phyloP scores from a whole-genome alignment of 2,888 invertebrate genomes.

The Anticlea derivata region DNA sequence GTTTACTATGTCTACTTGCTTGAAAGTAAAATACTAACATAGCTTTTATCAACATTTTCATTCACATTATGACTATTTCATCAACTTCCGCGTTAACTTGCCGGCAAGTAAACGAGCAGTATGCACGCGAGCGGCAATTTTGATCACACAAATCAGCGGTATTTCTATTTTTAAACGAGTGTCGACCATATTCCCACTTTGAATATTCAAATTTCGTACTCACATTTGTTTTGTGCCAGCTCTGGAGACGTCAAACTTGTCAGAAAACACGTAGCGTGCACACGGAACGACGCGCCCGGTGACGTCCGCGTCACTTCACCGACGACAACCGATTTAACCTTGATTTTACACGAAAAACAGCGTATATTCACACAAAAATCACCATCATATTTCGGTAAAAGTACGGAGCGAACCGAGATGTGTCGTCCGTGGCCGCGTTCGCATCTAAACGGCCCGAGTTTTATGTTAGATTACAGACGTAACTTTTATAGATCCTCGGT shows the following conservation, averaged over 20 bases:
- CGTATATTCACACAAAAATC: constrained; percentile 74
- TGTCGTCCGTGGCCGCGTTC: constrained; percentile 84
- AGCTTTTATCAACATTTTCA: not conserved
- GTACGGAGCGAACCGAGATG: constrained; percentile 82
- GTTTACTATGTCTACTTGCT: not conserved
- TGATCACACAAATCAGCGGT: constrained; percentile 26
- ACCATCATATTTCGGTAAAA: constrained; percentile 80
- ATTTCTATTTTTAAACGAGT: constrained; percentile 38
- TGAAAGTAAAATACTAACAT: not conserved
- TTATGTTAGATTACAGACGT: constrained; percentile 85
- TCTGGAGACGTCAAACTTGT: constrained; percentile 63
- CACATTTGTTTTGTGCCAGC: constrained; percentile 61
- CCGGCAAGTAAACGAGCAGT: constrained; percentile 30
- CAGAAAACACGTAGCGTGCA: constrained; percentile 58
- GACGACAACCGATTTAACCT: constrained; percentile 58
- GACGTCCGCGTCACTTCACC: constrained; percentile 60
- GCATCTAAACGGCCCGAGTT: constrained; percentile 84
- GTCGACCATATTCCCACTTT: constrained; percentile 41
- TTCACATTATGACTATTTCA: constrained; percentile 3
- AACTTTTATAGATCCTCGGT: constrained; percentile 85
- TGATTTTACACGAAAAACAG: constrained; percentile 71
- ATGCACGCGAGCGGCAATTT: constrained; percentile 27
- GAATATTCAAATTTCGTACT: constrained; percentile 69
- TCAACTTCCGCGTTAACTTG: constrained; percentile 27
- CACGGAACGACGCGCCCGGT: constrained; percentile 58